Base-by-base conservation (phyloP, 2,888 invertebrate genomes). In the Aphidius colemani region DNA sequence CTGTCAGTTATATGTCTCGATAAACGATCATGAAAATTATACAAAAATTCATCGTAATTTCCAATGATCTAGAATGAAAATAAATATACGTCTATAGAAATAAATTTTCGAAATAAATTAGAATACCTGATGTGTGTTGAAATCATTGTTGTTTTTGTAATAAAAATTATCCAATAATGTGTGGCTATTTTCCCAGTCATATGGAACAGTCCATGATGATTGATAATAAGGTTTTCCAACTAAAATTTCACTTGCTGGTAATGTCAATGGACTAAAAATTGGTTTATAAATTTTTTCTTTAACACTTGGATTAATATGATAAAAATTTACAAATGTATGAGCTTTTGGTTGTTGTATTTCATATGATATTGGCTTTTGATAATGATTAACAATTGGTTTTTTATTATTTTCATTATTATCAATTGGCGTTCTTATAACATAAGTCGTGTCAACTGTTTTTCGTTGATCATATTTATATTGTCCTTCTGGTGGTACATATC, bases 391-490 rank as follows among this genome's bases (percentile, higher is more conserved):
- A 46, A 39, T 46, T 8, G 3, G 64, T 46, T 7, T 67, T 64
- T 6, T 55, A 62, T 18, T 18, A 18, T 18, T 18, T 18, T 18
- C 13, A 18, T 18, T 18, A 18, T 51, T 61, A 53, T 57, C 66
- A 39, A 74, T 72, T 2, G 85, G 84, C 49, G 78, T 79, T 43
- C 86, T 83, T 69, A 86, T 85, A 50, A 86, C 78, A 77, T 88
- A 88, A 3, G 88, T 88, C 2, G 88, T 88, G 71, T 88, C 88
- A 18, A 87, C 79, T 7, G 84, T 80, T 67, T 84, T 84, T 45
- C 83, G 81, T 41, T 83, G 80, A 41, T 83, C 80, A 63, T 79
- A 78, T 45, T 82, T 78, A 70, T 84, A 84, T 48, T 84, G 82
- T 50, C 86, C 87, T 71, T 85, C 85, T 1, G 83, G 79, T 2